Base-by-base conservation (phyloP, 2,888 invertebrate species). In the Subacronicta megacephala region DNA sequence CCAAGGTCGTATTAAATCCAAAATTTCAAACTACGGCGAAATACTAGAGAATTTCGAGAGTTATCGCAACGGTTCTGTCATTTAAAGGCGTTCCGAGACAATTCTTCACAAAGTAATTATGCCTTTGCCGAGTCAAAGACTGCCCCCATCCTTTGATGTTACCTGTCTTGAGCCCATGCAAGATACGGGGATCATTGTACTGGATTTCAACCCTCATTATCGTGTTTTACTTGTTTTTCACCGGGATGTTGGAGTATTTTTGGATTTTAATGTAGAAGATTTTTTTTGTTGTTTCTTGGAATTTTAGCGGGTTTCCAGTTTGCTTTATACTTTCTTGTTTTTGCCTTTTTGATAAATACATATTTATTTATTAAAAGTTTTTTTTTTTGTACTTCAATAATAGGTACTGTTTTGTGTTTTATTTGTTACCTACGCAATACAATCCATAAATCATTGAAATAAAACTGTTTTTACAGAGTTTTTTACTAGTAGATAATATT, bases 71-170 rank as follows among this genome's bases (percentile, higher is more conserved):
- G 36, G 35, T 54, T 45, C 70, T 51, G 56, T 54, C 60, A 64
- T 71, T 56, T 40, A 40, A 41, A 44, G 57, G 46, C 64, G 51
- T 45, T 37, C 51, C 42, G 52, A 60, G 61, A 74, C 70, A 59
- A 52, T 69, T 72, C 70, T 71, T 70, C 62, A 42, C 74, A 62
- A 74, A 70, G 74, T 74, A 72, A 72, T 71, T 72, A 72, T 74
- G 65, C 49, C 67, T 71, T 71, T 71, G 67, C 59, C 26, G 60
- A 64, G 58, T 64, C 67, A 67, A 67, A 67, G 67, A 70, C 67
- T 65, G 71, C 40, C 59, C 66, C 37, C 44, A 43, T 59, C 71
- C 65, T 67, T 71, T 67, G 67, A 60, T 40, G 50, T 37, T 43
- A 68, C 55, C 69, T 68, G 62, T 17, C 53, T 66, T 53, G n/a